These are phyloP conservation scores for Callaeas wilsoni DNA, from an alignment of 2,113 vertebrate genomes.

Conservation along the genomic window DNA sequence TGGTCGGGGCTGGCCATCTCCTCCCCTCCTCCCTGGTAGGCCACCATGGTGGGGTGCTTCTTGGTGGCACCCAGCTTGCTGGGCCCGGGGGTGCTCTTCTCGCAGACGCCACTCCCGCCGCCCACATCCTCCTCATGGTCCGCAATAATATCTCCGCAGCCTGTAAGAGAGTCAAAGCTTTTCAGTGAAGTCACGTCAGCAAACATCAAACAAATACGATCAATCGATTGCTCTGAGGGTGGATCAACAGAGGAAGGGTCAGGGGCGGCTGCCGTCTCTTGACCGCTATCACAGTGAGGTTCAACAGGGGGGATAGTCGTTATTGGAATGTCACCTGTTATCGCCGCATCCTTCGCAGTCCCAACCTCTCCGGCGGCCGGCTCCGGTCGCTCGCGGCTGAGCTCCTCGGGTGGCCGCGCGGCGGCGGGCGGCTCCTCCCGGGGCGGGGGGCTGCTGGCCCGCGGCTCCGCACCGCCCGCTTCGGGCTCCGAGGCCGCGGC, in stretches of 20 bases:
- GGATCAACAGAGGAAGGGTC: constrained; percentile 85
- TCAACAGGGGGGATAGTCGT: constrained; percentile 69
- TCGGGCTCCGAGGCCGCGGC: constrained; percentile 18
- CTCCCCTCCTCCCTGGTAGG: constrained; percentile 96
- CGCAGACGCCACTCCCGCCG: constrained; percentile 69
- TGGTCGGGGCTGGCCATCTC: constrained; percentile 98
- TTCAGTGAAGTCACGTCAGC: constrained; percentile 98
- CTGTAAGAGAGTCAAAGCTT: constrained; percentile 99
- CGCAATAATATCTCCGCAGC: constrained; percentile 98
- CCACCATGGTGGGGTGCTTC: constrained; percentile 83
- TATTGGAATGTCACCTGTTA: constrained; percentile 75
- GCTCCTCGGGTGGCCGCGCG: constrained; percentile 38
- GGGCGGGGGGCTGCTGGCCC: not conserved
- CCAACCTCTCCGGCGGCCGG: constrained; percentile 40
- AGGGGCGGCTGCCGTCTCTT: constrained; percentile 71
- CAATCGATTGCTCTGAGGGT: constrained; percentile 88
- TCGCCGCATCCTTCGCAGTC: constrained; percentile 65
- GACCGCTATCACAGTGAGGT: constrained; percentile 70
- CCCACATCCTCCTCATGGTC: constrained; percentile 90
- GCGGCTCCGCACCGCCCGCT: not conserved
- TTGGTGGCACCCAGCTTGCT: constrained; percentile 67
- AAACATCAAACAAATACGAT: constrained; percentile 90
- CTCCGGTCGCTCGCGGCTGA: constrained; percentile 14
- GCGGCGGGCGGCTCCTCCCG: constrained; percentile 11
- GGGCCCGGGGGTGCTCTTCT: constrained; percentile 55